These are phyloP conservation scores for Eustalomyia histrio DNA, from an alignment of 2,888 invertebrate species.

Conservation along the genomic window DNA sequence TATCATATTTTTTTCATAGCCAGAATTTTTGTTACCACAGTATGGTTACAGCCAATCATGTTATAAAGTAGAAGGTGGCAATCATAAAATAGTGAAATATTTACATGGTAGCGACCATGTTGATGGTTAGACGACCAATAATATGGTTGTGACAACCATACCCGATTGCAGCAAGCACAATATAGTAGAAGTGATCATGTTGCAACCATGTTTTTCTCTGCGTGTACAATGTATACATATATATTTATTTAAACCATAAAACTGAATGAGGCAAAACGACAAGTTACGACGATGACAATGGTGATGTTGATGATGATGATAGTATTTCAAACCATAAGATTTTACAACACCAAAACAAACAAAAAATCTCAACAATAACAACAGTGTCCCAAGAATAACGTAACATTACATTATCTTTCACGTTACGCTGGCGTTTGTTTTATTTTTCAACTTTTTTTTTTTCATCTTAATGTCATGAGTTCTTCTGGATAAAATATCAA, in stretches of 20 bases:
- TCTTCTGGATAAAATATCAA: neutral
- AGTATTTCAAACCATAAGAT: conserved; percentile 50
- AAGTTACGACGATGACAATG: conserved; percentile 20
- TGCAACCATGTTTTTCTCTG: no score
- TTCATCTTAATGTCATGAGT: conserved; percentile 2
- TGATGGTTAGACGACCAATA: no score
- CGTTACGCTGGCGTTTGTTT: conserved; percentile 40
- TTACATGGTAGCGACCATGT: no score
- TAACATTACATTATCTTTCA: conserved; percentile 41
- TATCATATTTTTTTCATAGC: no score
- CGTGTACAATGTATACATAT: neutral
- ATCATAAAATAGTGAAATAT: no score
- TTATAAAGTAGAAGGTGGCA: no score
- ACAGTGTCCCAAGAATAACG: conserved; percentile 1
- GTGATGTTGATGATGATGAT: conserved; percentile 9
- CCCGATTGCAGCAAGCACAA: no score
- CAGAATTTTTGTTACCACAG: no score
- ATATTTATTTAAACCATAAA: conserved; percentile 32
- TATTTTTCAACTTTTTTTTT: neutral
- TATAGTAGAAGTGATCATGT: no score
- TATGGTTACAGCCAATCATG: no score
- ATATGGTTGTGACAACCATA: no score
- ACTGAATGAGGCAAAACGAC: conserved; percentile 53
- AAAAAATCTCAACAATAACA: conserved; percentile 11
- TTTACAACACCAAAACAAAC: conserved; percentile 39